Base-by-base conservation (phyloP, 2,113 vertebrate genomes). In the Saccopteryx leptura region DNA sequence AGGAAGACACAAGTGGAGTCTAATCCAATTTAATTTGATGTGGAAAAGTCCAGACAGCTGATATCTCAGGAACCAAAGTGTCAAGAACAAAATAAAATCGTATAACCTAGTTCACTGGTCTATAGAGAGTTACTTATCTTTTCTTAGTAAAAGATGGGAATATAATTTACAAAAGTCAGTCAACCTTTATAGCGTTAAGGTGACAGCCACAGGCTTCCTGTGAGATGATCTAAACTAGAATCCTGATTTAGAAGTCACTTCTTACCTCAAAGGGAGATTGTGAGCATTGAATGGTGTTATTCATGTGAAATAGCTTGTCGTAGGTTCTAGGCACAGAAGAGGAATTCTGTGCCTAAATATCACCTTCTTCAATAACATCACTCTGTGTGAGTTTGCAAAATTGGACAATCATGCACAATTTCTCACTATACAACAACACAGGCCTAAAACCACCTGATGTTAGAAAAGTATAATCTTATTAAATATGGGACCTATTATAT, bases 241-340 rank as follows among this genome's bases (percentile, higher is more conserved):
- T 92, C 1, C 28, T 89, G 18, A 95, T 86, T 84, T 88, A 79
- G 71, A 91, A 91, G 2, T 78, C 52, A 84, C 9, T 52, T 60
- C 2, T 13, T 66, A 50, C 39, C 15, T 79, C 18, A 68, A 54
- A 61, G 9, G 56, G 8, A 50, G 39, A 63, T 1, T 65, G 13
- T 11, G 54, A 69, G 10, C 14, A 63, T 50, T 58, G 0, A 74
- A 21, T 61, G 46, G 85, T 11, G 28, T 15, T 4, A 75, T 76
- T 46, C 46, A 50, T 15, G 7, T 52, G 31, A 76, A 92, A 79
- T 21, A 89, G 11, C 7, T 18, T 12, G n/a, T 46, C 4, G 1
- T 46, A 54, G 6, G 6, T n/a, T 88, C 60, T 58, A 88, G 56
- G 12, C 6, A 33, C 1, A 9, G 1, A 26, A 2, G 10, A 78